Evolutionary conservation across 2,797 vertebrate species (phyloP), one percentile per base, ranked within the genome.

Genomic region (Falco peregrinus): DNA sequence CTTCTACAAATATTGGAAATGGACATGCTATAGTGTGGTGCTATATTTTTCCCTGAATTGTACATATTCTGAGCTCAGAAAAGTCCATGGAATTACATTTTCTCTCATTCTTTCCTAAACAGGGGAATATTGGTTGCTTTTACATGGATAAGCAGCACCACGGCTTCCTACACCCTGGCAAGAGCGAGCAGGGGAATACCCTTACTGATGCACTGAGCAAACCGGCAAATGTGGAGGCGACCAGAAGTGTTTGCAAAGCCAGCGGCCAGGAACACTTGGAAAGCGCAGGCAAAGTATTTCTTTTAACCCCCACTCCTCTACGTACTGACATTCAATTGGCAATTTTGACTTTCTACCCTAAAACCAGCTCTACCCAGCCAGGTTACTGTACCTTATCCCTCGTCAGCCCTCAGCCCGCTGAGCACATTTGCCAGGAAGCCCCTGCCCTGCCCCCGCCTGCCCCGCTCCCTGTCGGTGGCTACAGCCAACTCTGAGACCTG

Each of bases 401-500:
- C 37, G 37, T 10, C 37, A 37, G 37, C 37, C 60, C n/a, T 7
- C 37, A 37, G 25, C 15, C 2, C 41, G 41, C 48, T 10, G 31
- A 37, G 54, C 11, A 1, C 6, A 15, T 13, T 28, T 41, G n/a
- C 26, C 61, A 25, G 15, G 71, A 18, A 73, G 48, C 20, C 33
- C 43, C 17, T 0, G 3, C 35, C 57, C 59, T 70, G 57, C 57
- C 45, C 45, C 10, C 45, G 16, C 29, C 9, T 7, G 9, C 65
- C 3, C 0, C 1, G 1, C 0, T 1, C 33, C 63, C 70, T 70
- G 16, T 6, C 5, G 4, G 60, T 48, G 68, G 37, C 54, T 10
- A 8, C 50, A 16, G 57, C 22, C 37, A 28, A 33, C 47, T 60
- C 89, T n/a, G 54, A 33, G 47, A 50, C 59, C 79, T 56, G 5